phyloP scores from a whole-genome alignment of 2,797 vertebrate genomes.

The Rhynchonycteris naso region DNA sequence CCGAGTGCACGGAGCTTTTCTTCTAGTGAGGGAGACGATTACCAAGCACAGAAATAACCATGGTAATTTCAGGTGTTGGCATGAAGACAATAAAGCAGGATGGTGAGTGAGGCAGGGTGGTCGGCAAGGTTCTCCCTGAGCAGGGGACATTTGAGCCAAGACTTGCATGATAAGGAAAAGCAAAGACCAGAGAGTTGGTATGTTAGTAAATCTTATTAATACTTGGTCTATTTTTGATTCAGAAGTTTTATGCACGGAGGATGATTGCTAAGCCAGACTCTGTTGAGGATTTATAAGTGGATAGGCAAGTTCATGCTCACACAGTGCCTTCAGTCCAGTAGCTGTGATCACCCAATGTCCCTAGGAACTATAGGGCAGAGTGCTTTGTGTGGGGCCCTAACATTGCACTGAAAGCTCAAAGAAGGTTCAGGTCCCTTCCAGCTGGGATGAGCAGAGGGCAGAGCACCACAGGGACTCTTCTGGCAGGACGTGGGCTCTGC shows the following conservation, averaged over 20 bases:
- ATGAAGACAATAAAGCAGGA: not conserved
- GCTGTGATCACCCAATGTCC: not conserved
- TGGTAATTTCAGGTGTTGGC: rapidly evolving
- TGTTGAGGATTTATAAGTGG: not conserved
- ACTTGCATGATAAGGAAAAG: not conserved
- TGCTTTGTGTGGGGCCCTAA: not conserved
- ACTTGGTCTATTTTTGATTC: not conserved
- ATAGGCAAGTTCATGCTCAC: not conserved
- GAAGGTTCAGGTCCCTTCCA: not conserved
- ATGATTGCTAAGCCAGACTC: not conserved
- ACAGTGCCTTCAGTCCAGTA: not conserved
- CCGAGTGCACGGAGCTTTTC: not conserved
- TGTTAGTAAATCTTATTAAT: not conserved
- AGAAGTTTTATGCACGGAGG: not conserved
- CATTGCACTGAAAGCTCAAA: not conserved
- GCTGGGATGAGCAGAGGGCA: not conserved
- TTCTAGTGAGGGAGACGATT: not conserved
- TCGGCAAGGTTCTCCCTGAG: not conserved
- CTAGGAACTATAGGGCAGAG: rapidly evolving
- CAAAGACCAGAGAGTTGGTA: not conserved
- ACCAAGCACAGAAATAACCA: not conserved
- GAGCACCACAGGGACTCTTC: rapidly evolving
- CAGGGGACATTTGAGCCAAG: not conserved
- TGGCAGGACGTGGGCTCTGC: not conserved
- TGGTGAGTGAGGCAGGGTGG: not conserved